Evolutionary conservation across 2,113 vertebrate species (phyloP).

Genomic region (Scolopax mira): DNA sequence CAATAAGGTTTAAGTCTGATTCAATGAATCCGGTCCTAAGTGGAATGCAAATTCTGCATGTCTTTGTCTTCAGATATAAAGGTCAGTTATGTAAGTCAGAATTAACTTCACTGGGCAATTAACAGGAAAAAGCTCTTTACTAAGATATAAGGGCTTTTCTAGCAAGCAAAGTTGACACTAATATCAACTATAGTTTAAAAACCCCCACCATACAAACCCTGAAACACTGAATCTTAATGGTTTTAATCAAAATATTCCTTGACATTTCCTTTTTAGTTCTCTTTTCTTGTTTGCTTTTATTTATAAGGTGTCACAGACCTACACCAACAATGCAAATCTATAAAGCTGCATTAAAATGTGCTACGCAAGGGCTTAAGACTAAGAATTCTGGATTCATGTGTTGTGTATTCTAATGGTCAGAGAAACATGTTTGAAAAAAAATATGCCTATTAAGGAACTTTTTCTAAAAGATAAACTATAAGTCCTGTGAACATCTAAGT

Average conservation of each 20-base stretch:
- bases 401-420: neutral
- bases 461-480: neutral
- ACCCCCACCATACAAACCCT: neutral
- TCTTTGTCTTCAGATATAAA: neutral
- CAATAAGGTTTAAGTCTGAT: constrained; percentile 10
- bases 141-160: neutral
- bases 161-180: neutral
- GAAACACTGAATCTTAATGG: neutral
- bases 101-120: neutral
- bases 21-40: neutral
- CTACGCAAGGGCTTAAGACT: neutral
- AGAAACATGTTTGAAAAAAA: neutral
- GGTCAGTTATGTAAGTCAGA: neutral
- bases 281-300: neutral
- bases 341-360: neutral
- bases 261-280: neutral
- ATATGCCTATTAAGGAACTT: neutral
- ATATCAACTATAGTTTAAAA: neutral
- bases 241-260: neutral
- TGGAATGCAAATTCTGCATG: constrained; percentile 20
- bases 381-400: neutral
- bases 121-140: neutral
- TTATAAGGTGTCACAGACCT: neutral
- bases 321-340: neutral
- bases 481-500: neutral